A percentile compares a stretch with the other conserved stretches of the same genome.
Conservation (phyloP, 2,113 vertebrate species). For the Puffinus mauretanicus region DNA sequence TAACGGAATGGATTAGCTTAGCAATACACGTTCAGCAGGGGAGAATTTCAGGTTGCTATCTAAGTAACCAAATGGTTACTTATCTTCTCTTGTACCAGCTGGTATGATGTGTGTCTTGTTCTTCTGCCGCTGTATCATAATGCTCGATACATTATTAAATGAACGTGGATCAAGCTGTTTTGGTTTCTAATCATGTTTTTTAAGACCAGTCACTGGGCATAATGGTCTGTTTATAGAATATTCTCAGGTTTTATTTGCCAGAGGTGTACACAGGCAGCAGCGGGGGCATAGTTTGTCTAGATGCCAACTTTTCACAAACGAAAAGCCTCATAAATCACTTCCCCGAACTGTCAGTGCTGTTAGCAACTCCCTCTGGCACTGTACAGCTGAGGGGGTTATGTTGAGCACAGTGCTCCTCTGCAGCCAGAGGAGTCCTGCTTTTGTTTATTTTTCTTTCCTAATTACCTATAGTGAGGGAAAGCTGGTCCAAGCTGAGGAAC, state of each 20-base stretch:
- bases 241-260: slow-evolving; percentile 14
- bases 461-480: slow-evolving; percentile 6
- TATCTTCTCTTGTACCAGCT: not conserved
- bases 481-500: not conserved
- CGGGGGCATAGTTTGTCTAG: not conserved
- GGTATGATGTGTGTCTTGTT: not conserved
- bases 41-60: not conserved
- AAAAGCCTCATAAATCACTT: slow-evolving; percentile 57
- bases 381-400: not conserved
- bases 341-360: slow-evolving; percentile 4
- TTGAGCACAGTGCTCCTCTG: not conserved
- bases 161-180: not conserved
- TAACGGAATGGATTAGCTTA: not conserved
- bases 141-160: not conserved
- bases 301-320: slow-evolving; percentile 39
- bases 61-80: not conserved
- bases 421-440: not conserved
- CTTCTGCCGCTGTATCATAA: not conserved
- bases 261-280: not conserved
- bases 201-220: not conserved
- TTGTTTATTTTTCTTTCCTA: slow-evolving; percentile 36
- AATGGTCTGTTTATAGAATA: slow-evolving; percentile 33
- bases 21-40: not conserved
- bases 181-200: not conserved
- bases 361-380: slow-evolving; percentile 14